Base-by-base conservation (phyloP, 2,888 invertebrate genomes). In the Cephus rjabovi region DNA sequence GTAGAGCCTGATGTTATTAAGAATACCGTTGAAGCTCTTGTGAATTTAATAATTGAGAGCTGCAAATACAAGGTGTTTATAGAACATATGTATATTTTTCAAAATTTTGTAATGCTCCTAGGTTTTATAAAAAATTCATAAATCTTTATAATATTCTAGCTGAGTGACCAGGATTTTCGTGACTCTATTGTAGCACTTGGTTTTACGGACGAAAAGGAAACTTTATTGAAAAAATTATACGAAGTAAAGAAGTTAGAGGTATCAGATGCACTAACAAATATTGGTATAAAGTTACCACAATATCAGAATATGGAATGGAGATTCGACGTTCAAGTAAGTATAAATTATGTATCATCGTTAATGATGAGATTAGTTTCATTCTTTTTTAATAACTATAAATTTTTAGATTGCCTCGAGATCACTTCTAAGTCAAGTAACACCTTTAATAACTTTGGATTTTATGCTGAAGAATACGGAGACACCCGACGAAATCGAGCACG, bases 1-100 rank as follows among this genome's bases (percentile, higher is more conserved):
- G 93, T 94, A 23, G 92, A 93, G 68, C 80, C 93, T 12, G 92
- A 93, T 81, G 89, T 91, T 74, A 93, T 95, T 35, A 94, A 94
- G 88, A 94, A 94, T 89, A 93, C 95, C 71, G 93, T 96, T 23
- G 95, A 96, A 92, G 96, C 95, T 33, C 90, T 97, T 76, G 93
- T 96, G n/a, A 95, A 96, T 89, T 92, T 96, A 75, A 92, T 96
- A 75, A 92, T 96, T 31, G 94, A 96, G 91, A 94, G 94, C 82
- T 95, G 95, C 84, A 95, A 95, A 91, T 93, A 95, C 82, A 94
- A 95, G 92, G 95, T 95, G 90, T 92, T 56, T 70, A 76, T 40
- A 31, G 40, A 71, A n/a, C 33, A 69, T 68, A 34, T 37, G 73
- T 70, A 34, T 37, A 75, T 70, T 56, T 74, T 34, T 23, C n/a